Evolutionary conservation across 1,140 invertebrate species (phyloP), one percentile per base, ranked within the genome.

Genomic region (Caenorhabditis inopinata): DNA sequence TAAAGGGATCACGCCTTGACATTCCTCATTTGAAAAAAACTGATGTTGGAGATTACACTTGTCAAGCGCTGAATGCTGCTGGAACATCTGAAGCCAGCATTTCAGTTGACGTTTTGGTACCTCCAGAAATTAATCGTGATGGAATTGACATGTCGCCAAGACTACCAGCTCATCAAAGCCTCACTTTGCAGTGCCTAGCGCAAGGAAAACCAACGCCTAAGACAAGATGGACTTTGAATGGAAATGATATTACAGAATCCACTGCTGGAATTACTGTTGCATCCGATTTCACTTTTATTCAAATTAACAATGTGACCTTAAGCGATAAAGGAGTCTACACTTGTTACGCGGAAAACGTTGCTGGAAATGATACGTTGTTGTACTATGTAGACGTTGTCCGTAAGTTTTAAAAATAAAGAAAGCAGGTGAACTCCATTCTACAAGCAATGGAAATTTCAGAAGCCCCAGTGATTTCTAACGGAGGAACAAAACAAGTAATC

Each of bases 381-480:
- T 87, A 88, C 82, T 85, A 85, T 21, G 80, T 87, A 16, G 76
- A 85, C 47, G 84, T 86, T 18, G 81, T 84, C 49, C 84, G 85
- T 85, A 68, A 82, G 84, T 87, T 16, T 29, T 81, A 1, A 58
- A 45, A 11, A 35, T 6, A n/a, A 46, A 74, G 1, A 21, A 32
- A 18, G 2, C 27, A 21, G 9, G 11, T 32, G 12, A 11, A 11
- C 2, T 45, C 21, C 3, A 23, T 42, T 14, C 5, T 11, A 53
- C 25, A 73, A 35, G 6, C n/a, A 42, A 35, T 18, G n/a, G 38
- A 25, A 3, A n/a, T 53, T 83, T 62, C 58, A 83, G 85, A 87
- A 74, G 49, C 84, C n/a, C 86, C 86, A 42, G 77, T 78, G 5
- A 87, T 87, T 62, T 49, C 75, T 6, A 88, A 84, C 49, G 84